Conservation (phyloP, 1,140 invertebrate species). For the Drosophila nigromelanica region DNA sequence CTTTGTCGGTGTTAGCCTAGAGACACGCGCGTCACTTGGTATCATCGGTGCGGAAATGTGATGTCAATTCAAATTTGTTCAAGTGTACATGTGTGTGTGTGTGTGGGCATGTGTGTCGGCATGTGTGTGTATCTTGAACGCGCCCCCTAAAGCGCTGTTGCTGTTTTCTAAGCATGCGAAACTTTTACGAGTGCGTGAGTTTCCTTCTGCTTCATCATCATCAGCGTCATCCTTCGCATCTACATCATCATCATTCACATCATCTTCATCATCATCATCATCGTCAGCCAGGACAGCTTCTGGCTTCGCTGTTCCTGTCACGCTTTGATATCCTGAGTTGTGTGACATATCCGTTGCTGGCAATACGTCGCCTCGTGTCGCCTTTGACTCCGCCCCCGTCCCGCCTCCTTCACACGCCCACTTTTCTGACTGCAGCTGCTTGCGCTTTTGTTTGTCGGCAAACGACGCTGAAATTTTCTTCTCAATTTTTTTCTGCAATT, state of each 20-base stretch:
- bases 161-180: constrained; percentile 48
- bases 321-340: constrained; percentile 67
- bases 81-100: constrained; percentile 17
- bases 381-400: neutral
- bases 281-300: neutral
- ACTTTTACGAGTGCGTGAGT: constrained; percentile 64
- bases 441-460: constrained; percentile 56
- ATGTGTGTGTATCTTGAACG: constrained; percentile 7
- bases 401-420: neutral
- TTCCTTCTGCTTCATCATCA: constrained; percentile 14
- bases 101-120: neutral
- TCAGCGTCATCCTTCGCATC: neutral
- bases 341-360: constrained; percentile 68
- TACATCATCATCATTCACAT: neutral
- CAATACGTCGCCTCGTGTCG: constrained; percentile 1
- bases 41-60: constrained; percentile 72
- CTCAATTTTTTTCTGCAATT: constrained; percentile 57
- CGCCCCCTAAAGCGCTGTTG: neutral
- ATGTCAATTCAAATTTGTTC: constrained; percentile 72
- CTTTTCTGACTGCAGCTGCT: constrained; percentile 34
- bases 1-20: constrained; percentile 6
- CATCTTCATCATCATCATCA: constrained; percentile 1
- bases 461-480: constrained; percentile 36
- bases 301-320: constrained; percentile 60
- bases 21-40: constrained; percentile 28